Evolutionary conservation across 2,113 vertebrate genomes (phyloP), one percentile per base, ranked within the genome.

Genomic region (Alaudala cheleensis): DNA sequence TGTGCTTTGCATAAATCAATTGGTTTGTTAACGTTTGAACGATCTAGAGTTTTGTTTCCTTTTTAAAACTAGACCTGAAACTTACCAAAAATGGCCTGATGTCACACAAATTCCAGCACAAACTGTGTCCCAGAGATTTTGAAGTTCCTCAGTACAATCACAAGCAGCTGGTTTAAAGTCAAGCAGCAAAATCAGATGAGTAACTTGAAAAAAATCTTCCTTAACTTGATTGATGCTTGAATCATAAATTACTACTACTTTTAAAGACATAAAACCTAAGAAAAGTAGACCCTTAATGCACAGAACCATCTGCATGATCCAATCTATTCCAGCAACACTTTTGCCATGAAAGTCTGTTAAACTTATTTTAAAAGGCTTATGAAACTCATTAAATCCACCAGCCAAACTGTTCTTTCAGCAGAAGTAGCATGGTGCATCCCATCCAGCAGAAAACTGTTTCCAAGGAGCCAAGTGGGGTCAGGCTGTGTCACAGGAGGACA

Each of bases 401-500:
- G 96, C 73, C 86, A 94, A 94, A 85, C 26, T 4, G 7, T 54
- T 94, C 81, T 90, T 94, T 91, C 90, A 90, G 81, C 81, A 77
- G 3, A 93, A 92, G 78, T 69, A 81, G 66, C 12, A 26, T 6
- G 40, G 92, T 70, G 60, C 42, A 87, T 77, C 84, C 50, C 62
- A 88, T 86, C 89, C 81, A 94, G 67, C 57, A 92, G 3, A 62
- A 50, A 94, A 73, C 50, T 19, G 10, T 66, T 87, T 70, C 90
- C 78, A 72, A 33, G 39, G 57, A 91, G 84, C 93, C 92, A 93
- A 87, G 71, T 26, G 39, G 67, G 87, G 93, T 94, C 93, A 66
- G 87, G 65, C 78, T 85, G 71, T 58, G 74, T 49, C 73, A 94
- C 78, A 94, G 78, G 73, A 95, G 95, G 90, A 96, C 93, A 94